Percentiles rank a stretch among this genome's conserved stretches.
Evolutionary conservation across 2,113 vertebrate genomes (phyloP).

Genomic region (Romanogobio albipinnatus): DNA sequence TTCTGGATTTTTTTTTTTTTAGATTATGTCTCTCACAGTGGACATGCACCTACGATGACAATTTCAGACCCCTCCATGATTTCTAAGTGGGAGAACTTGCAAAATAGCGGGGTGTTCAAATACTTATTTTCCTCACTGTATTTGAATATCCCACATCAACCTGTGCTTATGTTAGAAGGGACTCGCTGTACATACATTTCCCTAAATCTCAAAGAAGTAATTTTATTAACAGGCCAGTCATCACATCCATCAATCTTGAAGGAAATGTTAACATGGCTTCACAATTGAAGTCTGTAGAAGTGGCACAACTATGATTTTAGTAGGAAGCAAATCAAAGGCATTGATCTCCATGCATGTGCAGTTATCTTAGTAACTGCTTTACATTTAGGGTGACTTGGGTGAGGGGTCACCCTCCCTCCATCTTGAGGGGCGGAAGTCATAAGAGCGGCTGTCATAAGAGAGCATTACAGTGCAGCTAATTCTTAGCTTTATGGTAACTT

Average conservation of each 20-base stretch:
- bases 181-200: neutral
- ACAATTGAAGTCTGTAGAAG: too few relatives aligned
- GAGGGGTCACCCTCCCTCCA: conserved; percentile 60
- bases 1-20: too few relatives aligned
- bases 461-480: conserved; percentile 54
- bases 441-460: conserved; percentile 65
- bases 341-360: conserved; percentile 44
- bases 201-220: neutral
- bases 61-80: too few relatives aligned
- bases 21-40: too few relatives aligned
- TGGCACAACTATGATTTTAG: neutral
- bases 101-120: too few relatives aligned
- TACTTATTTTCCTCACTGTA: too few relatives aligned
- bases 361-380: conserved; percentile 53
- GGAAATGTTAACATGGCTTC: neutral
- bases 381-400: conserved; percentile 62
- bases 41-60: too few relatives aligned
- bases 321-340: conserved; percentile 11
- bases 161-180: neutral
- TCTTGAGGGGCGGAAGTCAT: conserved; percentile 63
- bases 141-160: neutral
- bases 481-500: neutral
- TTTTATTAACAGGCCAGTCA: neutral
- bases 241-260: neutral
- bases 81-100: too few relatives aligned